phyloP scores from a whole-genome alignment of 2,888 invertebrate species.

The Ptychoptera albimana region DNA sequence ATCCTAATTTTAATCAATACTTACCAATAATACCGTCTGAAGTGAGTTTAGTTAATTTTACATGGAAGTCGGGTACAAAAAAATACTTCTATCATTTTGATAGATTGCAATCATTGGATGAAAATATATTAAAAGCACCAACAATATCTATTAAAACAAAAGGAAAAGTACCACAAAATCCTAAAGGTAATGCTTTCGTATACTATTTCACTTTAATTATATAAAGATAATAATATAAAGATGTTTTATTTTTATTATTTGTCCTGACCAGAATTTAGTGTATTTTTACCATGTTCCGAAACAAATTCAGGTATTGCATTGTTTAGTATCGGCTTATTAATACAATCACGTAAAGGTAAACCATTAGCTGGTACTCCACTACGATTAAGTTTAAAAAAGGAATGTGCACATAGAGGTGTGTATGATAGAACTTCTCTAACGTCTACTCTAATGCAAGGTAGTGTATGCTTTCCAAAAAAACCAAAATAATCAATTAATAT shows the following conservation, averaged over 20 bases:
- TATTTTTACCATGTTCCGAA: conserved; percentile 72
- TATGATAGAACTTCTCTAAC: conserved; percentile 35
- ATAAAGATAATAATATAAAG: not conserved
- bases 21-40: conserved; percentile 84
- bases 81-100: conserved; percentile 80
- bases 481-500: not conserved
- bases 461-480: conserved; percentile 19
- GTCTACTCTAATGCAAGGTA: conserved; percentile 31
- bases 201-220: not conserved
- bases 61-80: conserved; percentile 71
- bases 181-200: conserved; percentile 49
- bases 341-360: conserved; percentile 63
- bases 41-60: conserved; percentile 79
- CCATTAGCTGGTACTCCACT: conserved; percentile 77
- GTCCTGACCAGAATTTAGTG: conserved; percentile 59
- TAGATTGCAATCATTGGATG: conserved; percentile 67
- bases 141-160: conserved; percentile 71
- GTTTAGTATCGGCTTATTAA: conserved; percentile 72
- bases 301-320: conserved; percentile 77
- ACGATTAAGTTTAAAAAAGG: conserved; percentile 74
- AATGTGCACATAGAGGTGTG: conserved; percentile 86
- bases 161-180: conserved; percentile 69
- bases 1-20: conserved; percentile 79
- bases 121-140: conserved; percentile 71
- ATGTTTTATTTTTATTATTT: conserved; percentile 4